Percentiles rank a stretch among this genome's conserved stretches.
Evolutionary conservation across 2,113 vertebrate species (phyloP).

Genomic region (Larimichthys polyactis): DNA sequence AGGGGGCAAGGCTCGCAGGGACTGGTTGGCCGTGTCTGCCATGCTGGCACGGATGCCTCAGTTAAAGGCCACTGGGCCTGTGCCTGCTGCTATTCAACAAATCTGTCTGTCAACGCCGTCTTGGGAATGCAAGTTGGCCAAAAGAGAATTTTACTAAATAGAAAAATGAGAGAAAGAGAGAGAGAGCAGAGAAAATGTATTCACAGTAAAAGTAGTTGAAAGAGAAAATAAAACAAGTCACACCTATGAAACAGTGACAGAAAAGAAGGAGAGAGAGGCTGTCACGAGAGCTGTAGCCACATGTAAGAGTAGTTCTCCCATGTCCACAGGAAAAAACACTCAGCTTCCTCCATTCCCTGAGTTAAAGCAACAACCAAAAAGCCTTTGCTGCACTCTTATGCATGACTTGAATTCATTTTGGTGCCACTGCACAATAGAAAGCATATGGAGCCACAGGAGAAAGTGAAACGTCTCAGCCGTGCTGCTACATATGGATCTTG

Average conservation of each 20-base stretch:
- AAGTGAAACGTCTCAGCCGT: neutral
- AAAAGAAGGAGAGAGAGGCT: constrained; percentile 29
- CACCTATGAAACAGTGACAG: neutral
- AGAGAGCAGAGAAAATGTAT: constrained; percentile 13
- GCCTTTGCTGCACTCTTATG: neutral
- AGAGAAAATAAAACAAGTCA: constrained; percentile 12
- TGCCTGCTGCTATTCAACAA: constrained; percentile 42
- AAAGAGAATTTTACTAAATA: constrained; percentile 26
- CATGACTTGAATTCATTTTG: constrained; percentile 1
- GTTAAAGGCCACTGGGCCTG: constrained; percentile 55
- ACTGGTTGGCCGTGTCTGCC: constrained; percentile 32
- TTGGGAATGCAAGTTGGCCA: constrained; percentile 20
- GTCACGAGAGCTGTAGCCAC: constrained; percentile 20
- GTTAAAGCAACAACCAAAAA: neutral
- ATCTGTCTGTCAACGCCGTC: constrained; percentile 56
- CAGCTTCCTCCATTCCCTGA: constrained; percentile 28
- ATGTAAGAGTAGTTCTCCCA: constrained; percentile 32
- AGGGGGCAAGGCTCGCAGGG: constrained; percentile 19
- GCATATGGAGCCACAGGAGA: constrained; percentile 16
- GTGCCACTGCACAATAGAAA: neutral
- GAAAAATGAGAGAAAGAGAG: constrained; percentile 13
- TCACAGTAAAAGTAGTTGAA: constrained; percentile 8
- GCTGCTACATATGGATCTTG: constrained; percentile 31
- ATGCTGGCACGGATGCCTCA: constrained; percentile 48
- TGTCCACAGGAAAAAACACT: constrained; percentile 49